These are phyloP conservation scores for Agapostemon virescens DNA, from an alignment of 2,888 invertebrate species.

Conservation along the genomic window DNA sequence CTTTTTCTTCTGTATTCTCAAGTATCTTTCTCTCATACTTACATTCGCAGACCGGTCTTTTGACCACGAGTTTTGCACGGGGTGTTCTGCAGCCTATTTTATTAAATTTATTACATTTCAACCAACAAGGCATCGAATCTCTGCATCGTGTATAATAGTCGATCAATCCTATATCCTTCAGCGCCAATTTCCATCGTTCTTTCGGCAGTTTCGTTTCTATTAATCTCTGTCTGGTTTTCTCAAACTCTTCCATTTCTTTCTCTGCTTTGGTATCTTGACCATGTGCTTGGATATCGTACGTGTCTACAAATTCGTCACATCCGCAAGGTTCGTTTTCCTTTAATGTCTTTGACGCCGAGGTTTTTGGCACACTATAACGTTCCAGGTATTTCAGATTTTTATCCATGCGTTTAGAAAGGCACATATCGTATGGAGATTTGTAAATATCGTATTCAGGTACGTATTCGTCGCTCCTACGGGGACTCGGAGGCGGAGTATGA, in stretches of 20 bases:
- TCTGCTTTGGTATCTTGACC: background rate
- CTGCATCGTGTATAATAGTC: conserved; percentile 67
- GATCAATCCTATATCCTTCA: conserved; percentile 66
- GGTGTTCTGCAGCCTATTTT: conserved; percentile 33
- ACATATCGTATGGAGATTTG: conserved; percentile 66
- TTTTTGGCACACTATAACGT: conserved; percentile 52
- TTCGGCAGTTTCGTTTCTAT: conserved; percentile 35
- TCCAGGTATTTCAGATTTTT: conserved; percentile 56
- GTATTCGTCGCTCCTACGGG: conserved; percentile 73
- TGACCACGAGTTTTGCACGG: conserved; percentile 59
- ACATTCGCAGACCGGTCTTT: conserved; percentile 75
- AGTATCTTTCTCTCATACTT: conserved; percentile 73
- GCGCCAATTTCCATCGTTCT: conserved; percentile 59
- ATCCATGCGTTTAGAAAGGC: conserved; percentile 49
- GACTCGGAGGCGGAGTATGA: conserved; percentile 71
- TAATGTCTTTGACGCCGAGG: conserved; percentile 39
- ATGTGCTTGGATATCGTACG: conserved; percentile 5
- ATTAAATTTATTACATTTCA: conserved; percentile 62
- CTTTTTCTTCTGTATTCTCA: conserved; percentile 67
- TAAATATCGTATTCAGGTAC: conserved; percentile 74
- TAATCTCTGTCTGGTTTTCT: conserved; percentile 31
- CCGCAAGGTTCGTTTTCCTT: conserved; percentile 50
- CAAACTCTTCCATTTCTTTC: conserved; percentile 17
- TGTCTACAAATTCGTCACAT: conserved; percentile 52
- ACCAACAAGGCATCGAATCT: conserved; percentile 67